Evolutionary conservation across 2,113 vertebrate genomes (phyloP).

Genomic region (Notarius lentiginosus): DNA sequence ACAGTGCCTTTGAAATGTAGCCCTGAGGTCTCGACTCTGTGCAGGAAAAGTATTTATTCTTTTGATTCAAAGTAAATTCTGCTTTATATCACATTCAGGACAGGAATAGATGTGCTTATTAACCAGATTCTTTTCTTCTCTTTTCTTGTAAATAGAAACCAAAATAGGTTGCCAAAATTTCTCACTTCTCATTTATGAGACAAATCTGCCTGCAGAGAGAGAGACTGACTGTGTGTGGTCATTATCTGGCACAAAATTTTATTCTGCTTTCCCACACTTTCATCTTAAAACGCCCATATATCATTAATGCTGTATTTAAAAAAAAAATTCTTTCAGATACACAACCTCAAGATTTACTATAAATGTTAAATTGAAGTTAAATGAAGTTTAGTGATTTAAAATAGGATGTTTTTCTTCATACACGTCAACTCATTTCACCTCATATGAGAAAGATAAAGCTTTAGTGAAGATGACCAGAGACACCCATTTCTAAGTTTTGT

Average conservation of each 20-base stretch:
- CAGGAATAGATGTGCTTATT: not conserved
- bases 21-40: not conserved
- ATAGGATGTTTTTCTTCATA: no score
- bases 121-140: conserved; percentile 31
- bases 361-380: not conserved
- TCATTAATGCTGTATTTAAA: not conserved
- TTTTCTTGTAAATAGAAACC: not conserved
- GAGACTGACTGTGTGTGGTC: not conserved
- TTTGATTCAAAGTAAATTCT: not conserved
- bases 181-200: conserved; percentile 38
- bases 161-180: conserved; percentile 15
- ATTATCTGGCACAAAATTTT: not conserved
- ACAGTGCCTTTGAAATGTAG: not conserved
- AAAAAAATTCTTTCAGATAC: no score
- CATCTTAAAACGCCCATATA: not conserved
- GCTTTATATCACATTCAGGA: not conserved
- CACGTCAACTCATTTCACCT: no score
- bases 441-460: no score
- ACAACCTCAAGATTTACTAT: not conserved
- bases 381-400: not conserved
- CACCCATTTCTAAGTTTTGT: no score
- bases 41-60: not conserved
- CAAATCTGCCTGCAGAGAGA: not conserved
- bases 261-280: not conserved
- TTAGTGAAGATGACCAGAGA: no score